Conservation (phyloP, 2,797 vertebrate genomes). For the Trematomus bernacchii region DNA sequence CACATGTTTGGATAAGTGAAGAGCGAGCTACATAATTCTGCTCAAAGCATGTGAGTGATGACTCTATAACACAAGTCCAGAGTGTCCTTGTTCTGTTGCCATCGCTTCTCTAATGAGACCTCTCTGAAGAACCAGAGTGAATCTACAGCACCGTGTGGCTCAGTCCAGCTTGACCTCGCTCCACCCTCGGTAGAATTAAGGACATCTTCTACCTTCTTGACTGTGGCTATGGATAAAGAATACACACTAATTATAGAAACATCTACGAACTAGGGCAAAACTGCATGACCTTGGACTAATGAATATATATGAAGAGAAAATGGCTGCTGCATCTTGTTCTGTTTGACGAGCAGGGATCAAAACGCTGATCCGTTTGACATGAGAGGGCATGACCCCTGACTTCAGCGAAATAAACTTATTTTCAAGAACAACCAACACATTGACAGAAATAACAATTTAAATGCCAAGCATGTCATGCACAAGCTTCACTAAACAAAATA, state of each 20-base stretch:
- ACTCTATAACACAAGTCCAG: constrained; percentile 28
- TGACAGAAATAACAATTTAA: constrained; percentile 21
- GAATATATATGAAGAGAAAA: constrained; percentile 67
- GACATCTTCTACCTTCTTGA: constrained; percentile 58
- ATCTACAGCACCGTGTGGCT: constrained; percentile 40
- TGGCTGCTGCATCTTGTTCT: constrained; percentile 35
- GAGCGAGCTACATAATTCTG: constrained; percentile 28
- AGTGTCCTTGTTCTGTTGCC: constrained; percentile 58
- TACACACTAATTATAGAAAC: constrained; percentile 68
- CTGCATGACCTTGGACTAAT: constrained; percentile 70
- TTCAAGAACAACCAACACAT: constrained; percentile 24
- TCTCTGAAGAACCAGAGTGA: constrained; percentile 39
- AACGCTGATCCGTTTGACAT: constrained; percentile 63
- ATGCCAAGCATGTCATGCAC: constrained; percentile 26
- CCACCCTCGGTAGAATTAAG: constrained; percentile 52
- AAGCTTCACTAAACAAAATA: constrained; percentile 11
- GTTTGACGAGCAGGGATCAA: constrained; percentile 50
- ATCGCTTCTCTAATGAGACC: constrained; percentile 67
- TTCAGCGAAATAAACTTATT: constrained; percentile 24
- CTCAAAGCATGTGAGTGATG: constrained; percentile 42
- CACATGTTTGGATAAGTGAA: constrained; percentile 41
- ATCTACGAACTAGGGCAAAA: constrained; percentile 56
- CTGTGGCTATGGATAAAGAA: constrained; percentile 58
- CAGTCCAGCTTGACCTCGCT: constrained; percentile 64
- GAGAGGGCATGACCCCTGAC: constrained; percentile 52